Evolutionary conservation across 2,888 invertebrate genomes (phyloP), one percentile per base, ranked within the genome.

Genomic region (Amphipyra berbera): DNA sequence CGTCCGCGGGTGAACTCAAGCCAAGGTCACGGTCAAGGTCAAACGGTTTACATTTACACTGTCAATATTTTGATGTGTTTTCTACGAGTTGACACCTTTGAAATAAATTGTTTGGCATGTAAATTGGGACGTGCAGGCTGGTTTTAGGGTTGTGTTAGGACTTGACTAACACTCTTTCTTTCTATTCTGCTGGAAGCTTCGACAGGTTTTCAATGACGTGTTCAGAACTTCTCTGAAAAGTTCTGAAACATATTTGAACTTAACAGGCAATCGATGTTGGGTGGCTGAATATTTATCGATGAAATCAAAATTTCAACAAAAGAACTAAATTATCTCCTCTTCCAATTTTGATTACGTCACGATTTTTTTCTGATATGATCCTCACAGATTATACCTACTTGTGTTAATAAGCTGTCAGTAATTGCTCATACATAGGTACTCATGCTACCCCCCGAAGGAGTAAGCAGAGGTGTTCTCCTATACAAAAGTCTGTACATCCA

Each of bases 21-120:
- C 80, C 87, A 91, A 91, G 92, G 93, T 92, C 90, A 89, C 78
- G 90, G 92, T 83, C 93, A 91, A 90, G 92, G 93, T 84, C 84
- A 78, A 57, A 74, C 48, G 62, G 76, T 81, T 84, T 78, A 83
- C 86, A 83, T 86, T 86, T 84, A 82, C 85, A 85, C 79, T 81
- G 87, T 87, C 85, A 88, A 88, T 87, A 89, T 89, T 88, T 86
- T 84, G 82, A 75, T 81, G 83, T 78, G 64, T 78, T 81, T 79
- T 79, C 76, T 78, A 76, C 65, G 47, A 78, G 74, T 73, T 78
- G 76, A 79, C 75, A 76, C 65, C 61, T 77, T 70, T 74, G 61
- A 55, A 77, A 58, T 62, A 63, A 44, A 64, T 49, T 63, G 40
- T 45, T 64, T 54, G 50, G 35, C 13, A n/a, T 45, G 57, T 65